Percentiles rank a stretch among this genome's conserved stretches.
Conservation (phyloP, 2,888 invertebrate genomes). For the Ptilodon capucinus region DNA sequence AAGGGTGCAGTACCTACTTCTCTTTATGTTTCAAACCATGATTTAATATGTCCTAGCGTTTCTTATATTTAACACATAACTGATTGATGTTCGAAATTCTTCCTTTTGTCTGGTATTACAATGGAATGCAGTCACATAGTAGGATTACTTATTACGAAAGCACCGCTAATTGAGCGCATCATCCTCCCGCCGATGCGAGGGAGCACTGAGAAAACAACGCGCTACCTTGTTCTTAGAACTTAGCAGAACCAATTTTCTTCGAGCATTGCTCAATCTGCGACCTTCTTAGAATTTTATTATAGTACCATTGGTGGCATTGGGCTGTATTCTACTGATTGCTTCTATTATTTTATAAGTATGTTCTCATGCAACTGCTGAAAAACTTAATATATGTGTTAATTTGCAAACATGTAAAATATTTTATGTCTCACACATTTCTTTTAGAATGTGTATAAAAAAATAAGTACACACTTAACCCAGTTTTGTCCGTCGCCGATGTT, state of each 20-base stretch:
- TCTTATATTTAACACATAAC: too few relatives aligned
- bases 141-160: not conserved
- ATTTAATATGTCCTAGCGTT: too few relatives aligned
- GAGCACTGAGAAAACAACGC: slow-evolving; percentile 39
- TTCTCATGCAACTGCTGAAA: too few relatives aligned
- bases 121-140: not conserved
- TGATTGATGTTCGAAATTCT: not conserved
- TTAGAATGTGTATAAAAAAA: not conserved
- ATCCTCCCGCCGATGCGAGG: slow-evolving; percentile 16
- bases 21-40: too few relatives aligned
- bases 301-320: slow-evolving; percentile 22
- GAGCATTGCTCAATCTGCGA: slow-evolving; percentile 52
- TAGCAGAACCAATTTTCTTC: slow-evolving; percentile 60
- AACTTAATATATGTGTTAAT: too few relatives aligned
- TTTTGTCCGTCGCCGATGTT: not conserved
- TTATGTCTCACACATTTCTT: too few relatives aligned
- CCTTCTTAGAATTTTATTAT: slow-evolving; percentile 42
- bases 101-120: not conserved
- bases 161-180: slow-evolving; percentile 37
- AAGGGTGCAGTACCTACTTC: too few relatives aligned
- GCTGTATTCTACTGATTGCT: too few relatives aligned
- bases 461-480: not conserved
- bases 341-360: too few relatives aligned
- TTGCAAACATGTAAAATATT: too few relatives aligned
- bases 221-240: slow-evolving; percentile 64